Evolutionary conservation across 2,888 invertebrate species (phyloP).

Genomic region (Protodeltote pygarga): DNA sequence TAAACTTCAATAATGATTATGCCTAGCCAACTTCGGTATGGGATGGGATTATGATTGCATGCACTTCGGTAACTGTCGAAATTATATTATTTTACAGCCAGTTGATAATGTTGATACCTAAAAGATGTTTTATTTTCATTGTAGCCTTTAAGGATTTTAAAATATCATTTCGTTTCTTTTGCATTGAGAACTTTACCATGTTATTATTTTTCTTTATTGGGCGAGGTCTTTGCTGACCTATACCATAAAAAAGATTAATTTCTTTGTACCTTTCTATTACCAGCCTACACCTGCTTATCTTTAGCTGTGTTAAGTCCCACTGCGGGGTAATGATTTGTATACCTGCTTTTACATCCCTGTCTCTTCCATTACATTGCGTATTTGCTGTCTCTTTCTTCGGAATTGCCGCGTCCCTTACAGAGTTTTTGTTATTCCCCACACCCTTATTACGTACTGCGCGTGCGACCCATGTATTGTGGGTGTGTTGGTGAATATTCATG

Average conservation of each 20-base stretch:
- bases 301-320: constrained; percentile 75
- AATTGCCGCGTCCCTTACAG: constrained; percentile 67
- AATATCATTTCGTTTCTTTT: constrained; percentile 24
- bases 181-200: constrained; percentile 32
- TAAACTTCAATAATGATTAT: too few relatives aligned
- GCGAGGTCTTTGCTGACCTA: constrained; percentile 74
- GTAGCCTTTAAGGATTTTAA: constrained; percentile 17
- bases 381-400: constrained; percentile 63
- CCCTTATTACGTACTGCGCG: constrained; percentile 76
- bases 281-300: constrained; percentile 78
- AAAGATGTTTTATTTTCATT: constrained; percentile 17
- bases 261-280: constrained; percentile 75
- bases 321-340: constrained; percentile 75
- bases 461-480: constrained; percentile 68
- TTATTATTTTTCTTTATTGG: constrained; percentile 46
- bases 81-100: too few relatives aligned
- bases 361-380: constrained; percentile 47
- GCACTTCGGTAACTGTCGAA: too few relatives aligned
- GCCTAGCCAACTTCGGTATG: too few relatives aligned
- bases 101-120: too few relatives aligned
- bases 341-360: constrained; percentile 72
- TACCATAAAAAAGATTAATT: constrained; percentile 68
- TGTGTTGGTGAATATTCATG: constrained; percentile 60
- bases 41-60: too few relatives aligned
- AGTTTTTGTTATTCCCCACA: constrained; percentile 76